phyloP scores from a whole-genome alignment of 2,113 vertebrate species.

The Rhinogobius similis region DNA sequence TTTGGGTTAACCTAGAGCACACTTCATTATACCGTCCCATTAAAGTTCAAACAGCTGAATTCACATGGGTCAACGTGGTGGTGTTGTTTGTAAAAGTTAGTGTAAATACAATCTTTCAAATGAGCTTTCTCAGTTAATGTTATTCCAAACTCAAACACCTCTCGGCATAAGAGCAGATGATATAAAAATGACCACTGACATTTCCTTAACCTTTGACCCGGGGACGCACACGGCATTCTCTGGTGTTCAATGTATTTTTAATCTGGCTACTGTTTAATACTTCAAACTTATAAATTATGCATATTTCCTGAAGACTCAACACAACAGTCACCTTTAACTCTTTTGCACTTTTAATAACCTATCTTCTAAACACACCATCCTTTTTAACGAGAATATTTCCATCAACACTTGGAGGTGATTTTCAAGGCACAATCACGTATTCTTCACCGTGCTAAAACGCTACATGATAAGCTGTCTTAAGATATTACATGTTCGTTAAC shows the following conservation, averaged over 20 bases:
- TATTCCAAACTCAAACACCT: not conserved
- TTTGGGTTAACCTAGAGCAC: too few species aligned
- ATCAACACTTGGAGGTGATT: slow-evolving; percentile 9
- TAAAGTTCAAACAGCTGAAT: too few species aligned
- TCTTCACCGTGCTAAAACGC: slow-evolving; percentile 42
- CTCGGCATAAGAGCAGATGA: not conserved
- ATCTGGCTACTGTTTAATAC: slow-evolving; percentile 51
- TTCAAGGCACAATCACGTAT: slow-evolving; percentile 35
- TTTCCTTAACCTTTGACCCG: slow-evolving; percentile 36
- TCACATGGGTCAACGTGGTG: too few species aligned
- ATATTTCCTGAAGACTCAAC: slow-evolving; percentile 37
- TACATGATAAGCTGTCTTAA: slow-evolving; percentile 57
- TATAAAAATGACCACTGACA: not conserved
- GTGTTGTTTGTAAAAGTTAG: too few species aligned
- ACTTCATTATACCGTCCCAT: too few species aligned
- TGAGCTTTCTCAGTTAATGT: not conserved
- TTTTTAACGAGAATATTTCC: not conserved
- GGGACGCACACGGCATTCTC: slow-evolving; percentile 31
- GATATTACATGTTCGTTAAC: slow-evolving; percentile 51
- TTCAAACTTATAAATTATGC: slow-evolving; percentile 61
- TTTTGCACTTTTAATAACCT: not conserved
- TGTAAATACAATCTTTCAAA: too few species aligned
- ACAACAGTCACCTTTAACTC: slow-evolving; percentile 4
- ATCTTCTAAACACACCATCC: not conserved
- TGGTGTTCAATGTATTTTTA: slow-evolving; percentile 52